Base-by-base conservation (phyloP, 1,140 invertebrate species). In the Xylocopa sonorina region DNA sequence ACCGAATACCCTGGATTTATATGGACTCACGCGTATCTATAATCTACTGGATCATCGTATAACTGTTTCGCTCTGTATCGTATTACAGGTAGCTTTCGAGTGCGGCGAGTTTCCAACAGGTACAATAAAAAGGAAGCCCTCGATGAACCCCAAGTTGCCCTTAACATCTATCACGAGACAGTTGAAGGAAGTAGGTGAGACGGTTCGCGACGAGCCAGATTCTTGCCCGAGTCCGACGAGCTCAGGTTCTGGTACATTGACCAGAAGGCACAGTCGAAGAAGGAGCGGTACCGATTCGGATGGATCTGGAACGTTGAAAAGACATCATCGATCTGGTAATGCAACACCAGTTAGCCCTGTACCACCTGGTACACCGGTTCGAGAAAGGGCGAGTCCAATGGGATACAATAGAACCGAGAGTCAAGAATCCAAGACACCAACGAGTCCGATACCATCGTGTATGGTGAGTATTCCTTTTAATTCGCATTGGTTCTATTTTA, bases 151-250 rank as follows among this genome's bases (percentile, higher is more conserved):
- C 0, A 97, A 97, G 90, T 94, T 98, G n/a, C 97, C 97, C 0
- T 89, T 98, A 57, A 98, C 97, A 12, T 97, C 96, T 73, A 98
- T 97, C 88, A 98, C 97, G 1, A 93, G 97, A n/a, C 97, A 97
- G 84, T 91, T 97, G 63, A 97, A 97, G 87, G 96, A 97, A 87
- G 96, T 97, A 77, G 96, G 95, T 0, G 96, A 97, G 80, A 95
- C 93, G 1, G 92, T 92, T 10, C 86, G 92, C 0, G 92, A 93
- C 46, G 92, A 92, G 51, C 91, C 92, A 0, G 92, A 93, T 29
- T 88, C 87, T 10, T 93, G 92, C 67, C 91, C 92, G 1, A 92
- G 91, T 60, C 92, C 92, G 1, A 93, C 91, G 38, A 92, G 88
- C 50, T 92, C 92, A 0, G 91, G 91, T 14, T 92, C 91, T 2